A percentile compares a stretch with the other conserved stretches of the same genome.
These are phyloP conservation scores for Lacanobia oleracea DNA, from an alignment of 2,888 invertebrate genomes.

Conservation along the genomic window DNA sequence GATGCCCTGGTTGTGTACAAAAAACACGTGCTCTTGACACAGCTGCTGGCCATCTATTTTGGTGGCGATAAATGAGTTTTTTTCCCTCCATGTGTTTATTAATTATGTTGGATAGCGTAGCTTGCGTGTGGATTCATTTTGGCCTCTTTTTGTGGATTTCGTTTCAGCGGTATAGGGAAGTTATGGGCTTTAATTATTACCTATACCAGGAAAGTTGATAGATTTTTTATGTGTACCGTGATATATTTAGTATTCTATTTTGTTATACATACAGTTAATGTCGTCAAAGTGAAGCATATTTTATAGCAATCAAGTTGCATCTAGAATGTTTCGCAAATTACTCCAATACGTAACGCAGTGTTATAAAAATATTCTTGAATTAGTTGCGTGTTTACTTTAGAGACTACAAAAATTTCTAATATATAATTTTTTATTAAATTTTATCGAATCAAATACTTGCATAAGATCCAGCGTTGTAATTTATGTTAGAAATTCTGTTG, in stretches of 20 bases:
- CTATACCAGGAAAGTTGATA: neutral
- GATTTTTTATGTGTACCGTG: neutral
- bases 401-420: conserved; percentile 6
- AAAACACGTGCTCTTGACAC: conserved; percentile 79
- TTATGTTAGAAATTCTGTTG: conserved; percentile 26
- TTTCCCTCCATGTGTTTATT: conserved; percentile 54
- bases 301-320: neutral
- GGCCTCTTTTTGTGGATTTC: conserved; percentile 5
- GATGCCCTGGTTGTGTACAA: conserved; percentile 70
- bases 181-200: conserved; percentile 2
- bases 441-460: conserved; percentile 34
- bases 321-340: neutral
- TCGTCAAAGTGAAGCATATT: neutral
- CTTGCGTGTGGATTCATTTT: conserved; percentile 42
- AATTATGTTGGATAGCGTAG: conserved; percentile 37
- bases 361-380: conserved; percentile 15
- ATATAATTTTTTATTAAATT: neutral
- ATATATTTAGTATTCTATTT: neutral
- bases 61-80: conserved; percentile 56
- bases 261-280: neutral
- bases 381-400: conserved; percentile 31
- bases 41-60: conserved; percentile 73
- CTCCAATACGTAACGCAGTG: neutral
- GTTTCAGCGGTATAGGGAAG: neutral
- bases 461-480: conserved; percentile 3